Evolutionary conservation across 2,888 invertebrate genomes (phyloP).

Genomic region (Eumacrocentrus americanus): DNA sequence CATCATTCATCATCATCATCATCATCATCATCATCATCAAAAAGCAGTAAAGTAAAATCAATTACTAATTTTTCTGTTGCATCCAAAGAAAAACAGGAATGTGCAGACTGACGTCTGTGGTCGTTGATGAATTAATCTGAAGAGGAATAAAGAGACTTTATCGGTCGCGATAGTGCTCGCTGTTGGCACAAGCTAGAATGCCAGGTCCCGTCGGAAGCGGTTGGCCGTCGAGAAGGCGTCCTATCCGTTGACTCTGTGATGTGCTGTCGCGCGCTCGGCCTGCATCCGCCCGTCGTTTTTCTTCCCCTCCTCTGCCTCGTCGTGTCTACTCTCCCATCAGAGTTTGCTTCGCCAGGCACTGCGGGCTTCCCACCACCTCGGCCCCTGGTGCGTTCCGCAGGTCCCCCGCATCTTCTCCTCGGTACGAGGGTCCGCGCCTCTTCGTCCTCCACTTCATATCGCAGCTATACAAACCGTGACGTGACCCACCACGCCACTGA

Average conservation of each 20-base stretch:
- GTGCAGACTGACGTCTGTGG: too few relatives aligned
- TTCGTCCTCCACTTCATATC: background rate
- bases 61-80: too few relatives aligned
- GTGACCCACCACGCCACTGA: slow-evolving; percentile 17
- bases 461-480: background rate
- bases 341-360: slow-evolving; percentile 20
- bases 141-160: background rate
- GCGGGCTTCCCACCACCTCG: slow-evolving; percentile 29
- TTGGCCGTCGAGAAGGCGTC: slow-evolving; percentile 22
- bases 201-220: slow-evolving; percentile 28
- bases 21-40: too few relatives aligned
- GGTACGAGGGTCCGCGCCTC: slow-evolving; percentile 25
- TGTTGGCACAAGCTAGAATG: slow-evolving; percentile 10
- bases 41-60: too few relatives aligned
- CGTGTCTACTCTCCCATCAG: too few relatives aligned
- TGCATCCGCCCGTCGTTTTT: slow-evolving; percentile 34
- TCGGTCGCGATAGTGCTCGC: slow-evolving; percentile 2
- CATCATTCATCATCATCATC: too few relatives aligned
- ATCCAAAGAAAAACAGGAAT: too few relatives aligned
- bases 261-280: slow-evolving; percentile 32
- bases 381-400: slow-evolving; percentile 13
- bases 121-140: background rate
- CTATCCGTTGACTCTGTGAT: slow-evolving; percentile 2
- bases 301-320: slow-evolving; percentile 27
- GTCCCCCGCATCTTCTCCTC: slow-evolving; percentile 20